Percentiles rank a stretch among this genome's conserved stretches.
Conservation (phyloP, 2,113 vertebrate species). For the Peromyscus polionotus region DNA sequence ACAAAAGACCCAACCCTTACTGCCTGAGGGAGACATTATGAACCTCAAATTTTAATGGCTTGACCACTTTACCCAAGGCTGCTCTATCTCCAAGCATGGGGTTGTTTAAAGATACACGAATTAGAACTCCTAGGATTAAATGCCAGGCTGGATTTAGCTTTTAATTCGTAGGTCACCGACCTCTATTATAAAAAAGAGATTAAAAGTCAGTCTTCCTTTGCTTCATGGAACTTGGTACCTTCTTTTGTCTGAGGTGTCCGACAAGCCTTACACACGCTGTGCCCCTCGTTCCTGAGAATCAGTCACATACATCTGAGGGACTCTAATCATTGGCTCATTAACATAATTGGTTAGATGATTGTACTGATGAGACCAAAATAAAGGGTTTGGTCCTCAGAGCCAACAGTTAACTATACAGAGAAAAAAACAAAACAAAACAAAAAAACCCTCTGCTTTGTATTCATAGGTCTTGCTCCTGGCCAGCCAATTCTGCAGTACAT, state of each 20-base stretch:
- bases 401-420: not conserved
- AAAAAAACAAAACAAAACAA: not conserved
- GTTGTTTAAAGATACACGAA: slow-evolving; percentile 66
- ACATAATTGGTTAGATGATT: slow-evolving; percentile 55
- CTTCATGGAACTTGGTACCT: slow-evolving; percentile 14
- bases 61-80: slow-evolving; percentile 16
- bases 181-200: slow-evolving; percentile 73
- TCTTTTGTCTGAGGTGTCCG: slow-evolving; percentile 58
- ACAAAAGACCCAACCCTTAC: not conserved
- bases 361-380: slow-evolving; percentile 39
- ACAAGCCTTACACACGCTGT: slow-evolving; percentile 36
- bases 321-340: slow-evolving; percentile 65
- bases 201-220: slow-evolving; percentile 65
- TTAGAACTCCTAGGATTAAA: slow-evolving; percentile 67
- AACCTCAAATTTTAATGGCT: slow-evolving; percentile 3
- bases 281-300: slow-evolving; percentile 57
- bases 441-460: not conserved
- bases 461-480: not conserved
- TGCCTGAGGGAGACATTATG: not conserved
- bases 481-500: not conserved
- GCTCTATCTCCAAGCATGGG: slow-evolving; percentile 28
- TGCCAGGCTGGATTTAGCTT: slow-evolving; percentile 63
- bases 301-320: not conserved
- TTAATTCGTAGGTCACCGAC: slow-evolving; percentile 72
- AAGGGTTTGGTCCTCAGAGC: slow-evolving; percentile 46